Evolutionary conservation across 2,888 invertebrate genomes (phyloP).

Genomic region (Linnaemya vulpina): DNA sequence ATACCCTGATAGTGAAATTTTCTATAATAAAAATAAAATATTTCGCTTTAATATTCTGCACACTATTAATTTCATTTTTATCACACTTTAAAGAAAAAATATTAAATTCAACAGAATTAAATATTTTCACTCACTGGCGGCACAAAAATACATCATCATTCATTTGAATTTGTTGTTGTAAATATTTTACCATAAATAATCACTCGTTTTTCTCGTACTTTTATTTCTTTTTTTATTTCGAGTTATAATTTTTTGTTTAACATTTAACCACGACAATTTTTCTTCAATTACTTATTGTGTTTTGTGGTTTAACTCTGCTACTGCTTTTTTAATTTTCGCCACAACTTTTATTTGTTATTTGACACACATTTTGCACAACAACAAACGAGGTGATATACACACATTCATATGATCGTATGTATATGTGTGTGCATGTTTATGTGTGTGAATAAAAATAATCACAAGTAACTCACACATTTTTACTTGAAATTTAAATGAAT

Average conservation of each 20-base stretch:
- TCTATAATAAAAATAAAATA: constrained; percentile 11
- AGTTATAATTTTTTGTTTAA: constrained; percentile 25
- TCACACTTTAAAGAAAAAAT: neutral
- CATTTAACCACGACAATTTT: constrained; percentile 62
- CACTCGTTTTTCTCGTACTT: constrained; percentile 26
- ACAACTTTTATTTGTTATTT: constrained; percentile 14
- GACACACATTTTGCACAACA: constrained; percentile 24
- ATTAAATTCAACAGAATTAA: neutral
- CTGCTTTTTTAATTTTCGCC: constrained; percentile 35
- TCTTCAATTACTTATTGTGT: constrained; percentile 66
- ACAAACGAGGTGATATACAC: constrained; percentile 1
- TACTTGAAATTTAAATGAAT: constrained; percentile 25
- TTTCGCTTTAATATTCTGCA: constrained; percentile 1
- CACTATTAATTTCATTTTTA: neutral
- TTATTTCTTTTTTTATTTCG: constrained; percentile 31
- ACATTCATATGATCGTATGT: no score
- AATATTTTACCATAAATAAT: constrained; percentile 23
- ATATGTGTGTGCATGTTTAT: no score
- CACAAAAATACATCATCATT: neutral
- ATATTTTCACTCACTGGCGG: neutral
- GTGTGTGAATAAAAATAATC: neutral
- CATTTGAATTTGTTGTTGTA: constrained; percentile 43
- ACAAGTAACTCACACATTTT: constrained; percentile 28
- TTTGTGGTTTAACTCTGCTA: constrained; percentile 58
- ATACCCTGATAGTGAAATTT: neutral